These are phyloP conservation scores for Melanotaenia nigrans DNA, from an alignment of 2,797 vertebrate species.

Conservation along the genomic window DNA sequence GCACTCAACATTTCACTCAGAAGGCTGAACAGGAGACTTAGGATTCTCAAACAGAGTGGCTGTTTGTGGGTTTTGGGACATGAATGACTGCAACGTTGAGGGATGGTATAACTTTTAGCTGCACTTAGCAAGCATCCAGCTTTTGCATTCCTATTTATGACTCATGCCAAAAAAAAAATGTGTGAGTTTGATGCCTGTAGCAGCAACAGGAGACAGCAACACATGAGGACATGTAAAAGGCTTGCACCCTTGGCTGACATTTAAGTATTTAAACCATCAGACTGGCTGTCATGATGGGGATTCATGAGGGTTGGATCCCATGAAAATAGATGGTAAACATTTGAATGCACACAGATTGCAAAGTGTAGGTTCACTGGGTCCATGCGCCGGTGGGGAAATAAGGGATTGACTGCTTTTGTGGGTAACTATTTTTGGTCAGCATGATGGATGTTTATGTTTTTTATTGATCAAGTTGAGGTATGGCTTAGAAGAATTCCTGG, in stretches of 20 bases:
- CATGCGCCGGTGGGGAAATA: slow-evolving; percentile 67
- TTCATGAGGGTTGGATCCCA: slow-evolving; percentile 35
- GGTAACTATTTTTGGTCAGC: slow-evolving; percentile 78
- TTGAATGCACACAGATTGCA: slow-evolving; percentile 44
- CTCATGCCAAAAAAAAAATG: slow-evolving; percentile 54
- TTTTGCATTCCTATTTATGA: slow-evolving; percentile 52
- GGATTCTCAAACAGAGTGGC: slow-evolving; percentile 18
- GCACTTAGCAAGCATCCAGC: slow-evolving; percentile 23
- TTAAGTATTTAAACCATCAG: slow-evolving; percentile 66
- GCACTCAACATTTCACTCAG: slow-evolving; percentile 19
- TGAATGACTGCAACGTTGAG: slow-evolving; percentile 5
- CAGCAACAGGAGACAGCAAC: slow-evolving; percentile 74
- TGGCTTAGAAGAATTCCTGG: slow-evolving; percentile 60
- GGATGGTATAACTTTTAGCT: slow-evolving; percentile 1
- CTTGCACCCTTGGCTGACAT: slow-evolving; percentile 71
- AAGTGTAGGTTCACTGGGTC: slow-evolving; percentile 60
- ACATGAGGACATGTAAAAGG: slow-evolving; percentile 71
- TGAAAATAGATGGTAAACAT: slow-evolving; percentile 41
- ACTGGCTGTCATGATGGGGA: slow-evolving; percentile 63
- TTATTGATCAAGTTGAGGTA: slow-evolving; percentile 76
- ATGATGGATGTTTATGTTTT: slow-evolving; percentile 81
- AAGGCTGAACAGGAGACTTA: slow-evolving; percentile 16
- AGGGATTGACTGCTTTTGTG: slow-evolving; percentile 74
- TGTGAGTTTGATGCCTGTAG: slow-evolving; percentile 67
- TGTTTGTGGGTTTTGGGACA: background rate